phyloP scores from a whole-genome alignment of 2,113 vertebrate species.

The Phoenicopterus ruber region DNA sequence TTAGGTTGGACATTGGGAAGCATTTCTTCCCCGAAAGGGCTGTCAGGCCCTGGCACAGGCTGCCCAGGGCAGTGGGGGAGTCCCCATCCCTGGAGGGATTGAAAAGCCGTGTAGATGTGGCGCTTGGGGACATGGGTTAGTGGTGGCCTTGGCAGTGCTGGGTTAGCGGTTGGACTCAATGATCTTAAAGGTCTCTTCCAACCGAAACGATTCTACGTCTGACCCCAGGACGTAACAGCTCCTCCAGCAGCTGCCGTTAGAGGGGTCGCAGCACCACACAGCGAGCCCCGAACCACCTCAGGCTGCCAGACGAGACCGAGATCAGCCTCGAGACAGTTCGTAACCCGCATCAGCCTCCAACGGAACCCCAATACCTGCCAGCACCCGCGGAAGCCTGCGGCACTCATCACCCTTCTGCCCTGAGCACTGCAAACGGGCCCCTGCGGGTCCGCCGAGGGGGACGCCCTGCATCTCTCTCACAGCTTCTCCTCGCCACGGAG shows the following conservation, averaged over 20 bases:
- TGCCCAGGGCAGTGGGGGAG: too few relatives aligned
- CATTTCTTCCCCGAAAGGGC: too few relatives aligned
- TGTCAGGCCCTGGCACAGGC: too few relatives aligned
- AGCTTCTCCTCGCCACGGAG: not conserved
- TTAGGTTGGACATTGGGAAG: too few relatives aligned
- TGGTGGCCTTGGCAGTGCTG: too few relatives aligned
- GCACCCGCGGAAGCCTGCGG: fast-evolving
- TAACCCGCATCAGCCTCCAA: not conserved
- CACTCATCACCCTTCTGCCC: not conserved
- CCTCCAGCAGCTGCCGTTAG: not conserved
- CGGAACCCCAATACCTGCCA: not conserved
- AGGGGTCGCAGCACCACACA: fast-evolving
- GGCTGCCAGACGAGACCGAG: fast-evolving
- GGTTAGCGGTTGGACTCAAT: too few relatives aligned
- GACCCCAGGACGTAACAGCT: not conserved
- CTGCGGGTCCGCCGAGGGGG: too few relatives aligned
- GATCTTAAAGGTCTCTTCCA: too few relatives aligned
- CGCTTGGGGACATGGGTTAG: too few relatives aligned
- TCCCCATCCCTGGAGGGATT: too few relatives aligned
- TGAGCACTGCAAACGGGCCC: fast-evolving
- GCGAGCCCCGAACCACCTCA: not conserved
- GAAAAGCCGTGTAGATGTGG: too few relatives aligned
- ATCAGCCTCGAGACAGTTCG: fast-evolving
- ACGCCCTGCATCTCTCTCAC: not conserved
- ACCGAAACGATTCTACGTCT: too few relatives aligned